These are phyloP conservation scores for Rugalucina vietnamica DNA, from an alignment of 2,888 invertebrate species.

Conservation along the genomic window DNA sequence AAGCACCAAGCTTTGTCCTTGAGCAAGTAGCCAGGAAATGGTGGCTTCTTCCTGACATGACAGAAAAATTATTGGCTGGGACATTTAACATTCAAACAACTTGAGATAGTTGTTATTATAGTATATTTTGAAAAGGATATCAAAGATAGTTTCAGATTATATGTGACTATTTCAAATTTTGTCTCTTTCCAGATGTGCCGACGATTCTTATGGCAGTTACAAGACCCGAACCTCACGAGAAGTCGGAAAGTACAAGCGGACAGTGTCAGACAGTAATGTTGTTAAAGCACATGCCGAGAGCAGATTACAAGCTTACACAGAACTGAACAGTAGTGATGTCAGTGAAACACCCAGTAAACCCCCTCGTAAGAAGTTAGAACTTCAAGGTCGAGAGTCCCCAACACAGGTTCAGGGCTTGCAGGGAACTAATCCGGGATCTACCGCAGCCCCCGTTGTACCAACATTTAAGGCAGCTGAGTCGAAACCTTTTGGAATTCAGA, in stretches of 20 bases:
- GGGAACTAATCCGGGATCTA: conserved; percentile 25
- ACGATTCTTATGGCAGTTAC: conserved; percentile 75
- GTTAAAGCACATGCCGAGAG: conserved; percentile 44
- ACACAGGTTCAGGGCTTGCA: conserved; percentile 15
- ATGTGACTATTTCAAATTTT: too few species aligned
- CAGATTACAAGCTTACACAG: conserved; percentile 26
- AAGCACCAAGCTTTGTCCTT: too few species aligned
- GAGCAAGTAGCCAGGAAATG: too few species aligned
- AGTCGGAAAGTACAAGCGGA: conserved; percentile 74
- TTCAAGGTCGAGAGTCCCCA: conserved; percentile 46
- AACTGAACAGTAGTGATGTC: conserved; percentile 36
- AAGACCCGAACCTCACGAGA: conserved; percentile 69
- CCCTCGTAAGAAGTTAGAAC: conserved; percentile 60
- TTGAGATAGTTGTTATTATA: too few species aligned
- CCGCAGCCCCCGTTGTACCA: conserved; percentile 47
- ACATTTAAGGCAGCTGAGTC: conserved; percentile 57
- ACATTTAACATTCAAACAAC: too few species aligned
- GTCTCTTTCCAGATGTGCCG: conserved; percentile 71
- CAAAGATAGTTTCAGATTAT: too few species aligned
- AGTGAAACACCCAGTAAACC: conserved; percentile 57
- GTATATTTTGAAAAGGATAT: too few species aligned
- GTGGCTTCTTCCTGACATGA: too few species aligned
- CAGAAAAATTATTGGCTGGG: too few species aligned
- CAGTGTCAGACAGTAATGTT: conserved; percentile 70
- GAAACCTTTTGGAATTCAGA: conserved; percentile 41